Percentiles rank a stretch among this genome's conserved stretches.
Evolutionary conservation across 2,888 invertebrate genomes (phyloP).

Genomic region (Pseudeuparius sepicola): DNA sequence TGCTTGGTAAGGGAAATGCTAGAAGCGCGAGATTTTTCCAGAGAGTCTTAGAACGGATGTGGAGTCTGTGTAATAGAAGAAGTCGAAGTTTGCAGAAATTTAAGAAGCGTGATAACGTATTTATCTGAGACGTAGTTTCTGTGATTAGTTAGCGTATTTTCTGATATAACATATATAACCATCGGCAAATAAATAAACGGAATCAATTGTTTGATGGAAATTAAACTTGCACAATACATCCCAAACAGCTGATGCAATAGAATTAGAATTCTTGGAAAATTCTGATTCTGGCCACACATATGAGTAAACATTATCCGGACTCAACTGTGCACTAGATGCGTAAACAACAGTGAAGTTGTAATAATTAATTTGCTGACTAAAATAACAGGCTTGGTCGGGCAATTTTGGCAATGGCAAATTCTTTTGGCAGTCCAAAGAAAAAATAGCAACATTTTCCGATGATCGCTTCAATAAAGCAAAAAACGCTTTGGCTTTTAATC

Average conservation of each 20-base stretch:
- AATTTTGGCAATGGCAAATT: constrained; percentile 14
- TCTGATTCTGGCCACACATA: constrained; percentile 7
- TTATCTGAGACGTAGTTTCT: no score
- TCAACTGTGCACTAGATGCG: constrained; percentile 9
- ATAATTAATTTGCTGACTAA: constrained; percentile 12
- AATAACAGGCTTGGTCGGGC: constrained; percentile 14
- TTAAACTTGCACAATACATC: not conserved
- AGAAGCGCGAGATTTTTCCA: no score
- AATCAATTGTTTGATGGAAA: not conserved
- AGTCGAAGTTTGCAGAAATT: no score
- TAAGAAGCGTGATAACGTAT: no score
- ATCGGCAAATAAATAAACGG: constrained; percentile 1
- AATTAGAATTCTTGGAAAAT: constrained; percentile 12
- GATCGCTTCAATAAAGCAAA: constrained; percentile 1
- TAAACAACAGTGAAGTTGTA: constrained; percentile 15
- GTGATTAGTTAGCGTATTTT: no score
- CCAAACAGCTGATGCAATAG: constrained; percentile 4
- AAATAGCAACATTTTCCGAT: constrained; percentile 3
- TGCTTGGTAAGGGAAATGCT: no score
- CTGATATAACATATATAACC: no score
- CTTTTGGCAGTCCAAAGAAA: constrained; percentile 11
- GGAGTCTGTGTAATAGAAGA: no score
- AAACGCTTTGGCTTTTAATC: constrained; percentile 6
- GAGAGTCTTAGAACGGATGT: no score
- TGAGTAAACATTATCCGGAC: constrained; percentile 3